Conservation (phyloP, 2,797 vertebrate genomes). For the Anguilla megastoma region DNA sequence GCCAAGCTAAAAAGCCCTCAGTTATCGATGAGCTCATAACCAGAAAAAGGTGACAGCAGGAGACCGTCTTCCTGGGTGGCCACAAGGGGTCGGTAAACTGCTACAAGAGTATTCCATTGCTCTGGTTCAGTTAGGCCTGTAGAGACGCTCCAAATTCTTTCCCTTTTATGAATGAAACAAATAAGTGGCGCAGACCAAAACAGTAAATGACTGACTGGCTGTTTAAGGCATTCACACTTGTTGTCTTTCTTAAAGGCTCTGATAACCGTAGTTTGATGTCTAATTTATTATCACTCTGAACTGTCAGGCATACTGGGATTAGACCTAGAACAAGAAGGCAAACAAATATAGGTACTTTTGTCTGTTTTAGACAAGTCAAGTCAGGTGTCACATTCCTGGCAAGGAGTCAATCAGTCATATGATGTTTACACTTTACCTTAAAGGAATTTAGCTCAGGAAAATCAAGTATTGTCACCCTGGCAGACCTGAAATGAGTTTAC, state of each 20-base stretch:
- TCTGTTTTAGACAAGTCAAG: background rate
- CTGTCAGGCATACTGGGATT: background rate
- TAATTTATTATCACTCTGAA: background rate
- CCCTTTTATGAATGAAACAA: background rate
- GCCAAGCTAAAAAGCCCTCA: background rate
- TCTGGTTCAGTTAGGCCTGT: background rate
- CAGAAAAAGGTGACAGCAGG: conserved; percentile 14
- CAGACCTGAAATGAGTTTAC: background rate
- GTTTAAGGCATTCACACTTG: background rate
- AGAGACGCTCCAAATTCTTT: background rate
- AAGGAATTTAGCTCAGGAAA: background rate
- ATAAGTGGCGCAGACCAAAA: background rate
- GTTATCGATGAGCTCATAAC: background rate
- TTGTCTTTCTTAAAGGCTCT: background rate
- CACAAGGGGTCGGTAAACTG: conserved; percentile 57
- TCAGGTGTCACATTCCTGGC: background rate
- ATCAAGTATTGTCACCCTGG: background rate
- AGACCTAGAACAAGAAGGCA: background rate
- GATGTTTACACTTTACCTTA: background rate
- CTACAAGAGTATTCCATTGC: conserved; percentile 15
- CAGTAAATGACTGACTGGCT: background rate
- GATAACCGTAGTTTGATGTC: background rate
- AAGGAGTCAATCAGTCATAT: background rate
- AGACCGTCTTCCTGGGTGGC: background rate
- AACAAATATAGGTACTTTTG: background rate